Base-by-base conservation (phyloP, 30 jellyfish, hydroid and myxozoan species). In the Turritopsis dohrnii region DNA sequence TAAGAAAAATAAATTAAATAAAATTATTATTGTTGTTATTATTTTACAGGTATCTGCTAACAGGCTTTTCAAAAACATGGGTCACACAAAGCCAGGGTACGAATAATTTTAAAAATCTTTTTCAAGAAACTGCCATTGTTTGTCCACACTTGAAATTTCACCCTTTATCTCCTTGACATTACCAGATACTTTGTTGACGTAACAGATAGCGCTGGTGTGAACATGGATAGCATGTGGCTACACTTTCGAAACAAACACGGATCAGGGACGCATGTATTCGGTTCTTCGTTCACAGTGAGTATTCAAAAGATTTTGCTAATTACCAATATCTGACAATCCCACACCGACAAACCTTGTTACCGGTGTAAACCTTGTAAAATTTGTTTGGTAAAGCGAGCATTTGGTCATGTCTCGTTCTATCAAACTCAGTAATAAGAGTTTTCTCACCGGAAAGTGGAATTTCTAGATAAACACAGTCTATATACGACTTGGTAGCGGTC, bases 211-310 rank as follows among this genome's bases (percentile, higher is more conserved):
- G 99, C 99, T 52, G 99, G 99, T 69, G 96, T 94, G 23, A 83
- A 88, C 65, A 90, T 94, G 96, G 99, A 94, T 71, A 1, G 52
- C 52, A 81, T 31, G 69, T 94, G 99, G 99, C 53, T 72, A 1
- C 18, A 75, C 52, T 79, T 79, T 21, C 75, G 90, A 53, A 86
- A 94, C 52, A 65, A 77, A 8, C 80, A 84, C n/a, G 88, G 89
- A 41, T 93, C 94, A 30, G 99, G 99, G 27, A 94, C 96, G 9
- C 95, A 84, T 66, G 88, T 94, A 19, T 94, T 94, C 79, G 99
- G 99, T 20, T 66, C 96, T 1, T 88, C 99, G 20, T 94, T 94
- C 85, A 94, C 99, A 73, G 99, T 94, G 81, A 66, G 94, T 66
- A n/a, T 21, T 28, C 18, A n/a, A 82, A 66, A 9, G 5, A 5